Base-by-base conservation (phyloP, 2,888 invertebrate genomes). In the Crematogaster levior region DNA sequence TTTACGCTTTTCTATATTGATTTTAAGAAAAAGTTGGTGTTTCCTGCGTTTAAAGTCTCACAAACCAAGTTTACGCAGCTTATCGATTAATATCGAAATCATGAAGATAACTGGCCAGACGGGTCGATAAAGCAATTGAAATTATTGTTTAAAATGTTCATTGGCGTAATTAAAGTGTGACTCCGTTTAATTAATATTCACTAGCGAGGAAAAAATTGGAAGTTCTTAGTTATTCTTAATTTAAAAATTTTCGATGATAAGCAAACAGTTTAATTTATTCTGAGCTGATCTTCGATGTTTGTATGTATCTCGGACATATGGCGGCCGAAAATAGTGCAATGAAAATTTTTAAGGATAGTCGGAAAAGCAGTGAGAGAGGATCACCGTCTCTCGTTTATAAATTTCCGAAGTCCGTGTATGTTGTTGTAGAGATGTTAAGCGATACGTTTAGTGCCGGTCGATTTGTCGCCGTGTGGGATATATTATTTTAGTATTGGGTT, bases 401-500 rank as follows among this genome's bases (percentile, higher is more conserved):
- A 84, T 56, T 73, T 43, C 15, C 21, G 30, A 68, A 82, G 63
- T 18, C 81, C 75, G 72, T 88, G 79, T 89, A 81, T 88, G 77
- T 90, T 86, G 87, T 85, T 84, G 77, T 30, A 77, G 15, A 77
- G 70, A 84, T 58, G 65, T 65, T 82, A 83, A 85, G 74, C 88
- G 77, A 87, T 84, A 81, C 75, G 80, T 75, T 79, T 77, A 58
- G 63, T 63, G 70, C 70, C 80, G 75, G 74, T 37, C 83, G 89
- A 90, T 90, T 90, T 86, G 90, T 84, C 87, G 84, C 70, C 74
- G 87, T 88, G 89, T 72, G 61, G 79, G 91, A 92, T 92, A 89
- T 92, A 92, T 92, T 92, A 91, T 92, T 92, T 92, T 92, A 92
- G 92, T 90, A 83, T 92, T 68, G 34, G 86, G 91, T 92, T 92